Conservation (phyloP, 2,797 vertebrate species). For the Artibeus jamaicensis region DNA sequence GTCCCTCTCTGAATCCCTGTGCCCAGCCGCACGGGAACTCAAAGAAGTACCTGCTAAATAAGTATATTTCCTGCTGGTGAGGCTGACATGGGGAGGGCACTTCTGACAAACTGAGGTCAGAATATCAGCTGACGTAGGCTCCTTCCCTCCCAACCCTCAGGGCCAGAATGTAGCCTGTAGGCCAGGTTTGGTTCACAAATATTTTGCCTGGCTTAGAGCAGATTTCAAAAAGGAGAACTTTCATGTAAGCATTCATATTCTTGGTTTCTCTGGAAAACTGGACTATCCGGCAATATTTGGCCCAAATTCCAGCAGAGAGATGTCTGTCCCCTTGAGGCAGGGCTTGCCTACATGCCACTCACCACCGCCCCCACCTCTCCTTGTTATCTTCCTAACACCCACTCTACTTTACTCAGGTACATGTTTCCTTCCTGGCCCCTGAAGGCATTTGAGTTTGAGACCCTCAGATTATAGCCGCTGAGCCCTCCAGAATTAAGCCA, state of each 20-base stretch:
- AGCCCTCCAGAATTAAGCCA: not conserved
- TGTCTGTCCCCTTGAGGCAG: not conserved
- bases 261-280: not conserved
- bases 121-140: fast-evolving
- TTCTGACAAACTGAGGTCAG: not conserved
- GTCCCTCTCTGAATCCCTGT: not conserved
- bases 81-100: not conserved
- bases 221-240: slow-evolving; percentile 30
- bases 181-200: not conserved
- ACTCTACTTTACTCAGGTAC: fast-evolving
- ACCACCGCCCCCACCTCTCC: not conserved
- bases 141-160: not conserved
- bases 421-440: not conserved
- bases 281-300: not conserved
- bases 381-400: fast-evolving
- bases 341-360: fast-evolving
- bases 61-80: not conserved
- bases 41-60: too few relatives aligned
- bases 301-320: not conserved
- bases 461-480: not conserved
- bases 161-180: not conserved
- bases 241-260: not conserved
- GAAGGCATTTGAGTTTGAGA: not conserved
- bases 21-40: not conserved
- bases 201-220: slow-evolving; percentile 35